These are phyloP conservation scores for Champsocephalus esox DNA, from an alignment of 2,797 vertebrate species.

Conservation along the genomic window DNA sequence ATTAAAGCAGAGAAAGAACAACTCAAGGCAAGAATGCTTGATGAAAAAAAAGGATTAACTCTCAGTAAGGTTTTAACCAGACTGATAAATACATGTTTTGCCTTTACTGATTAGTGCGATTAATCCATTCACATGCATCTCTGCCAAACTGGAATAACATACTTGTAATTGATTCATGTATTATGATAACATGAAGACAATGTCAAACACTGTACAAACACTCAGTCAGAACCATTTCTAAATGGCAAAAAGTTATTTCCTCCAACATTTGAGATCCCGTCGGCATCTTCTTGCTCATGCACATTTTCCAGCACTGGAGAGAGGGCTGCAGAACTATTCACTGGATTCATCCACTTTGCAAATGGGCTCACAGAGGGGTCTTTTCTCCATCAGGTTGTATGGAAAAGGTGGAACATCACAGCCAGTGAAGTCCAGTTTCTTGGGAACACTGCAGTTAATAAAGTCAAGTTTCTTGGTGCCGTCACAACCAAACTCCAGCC, in stretches of 20 bases:
- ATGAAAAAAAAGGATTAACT: conserved; percentile 30
- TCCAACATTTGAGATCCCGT: conserved; percentile 40
- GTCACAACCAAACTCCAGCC: conserved; percentile 86
- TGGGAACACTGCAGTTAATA: conserved; percentile 70
- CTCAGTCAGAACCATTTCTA: conserved; percentile 50
- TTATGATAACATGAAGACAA: conserved; percentile 66
- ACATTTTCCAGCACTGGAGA: conserved; percentile 29
- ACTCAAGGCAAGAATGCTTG: conserved; percentile 29
- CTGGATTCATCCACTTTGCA: conserved; percentile 89
- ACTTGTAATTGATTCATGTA: conserved; percentile 68
- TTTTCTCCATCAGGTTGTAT: conserved; percentile 93
- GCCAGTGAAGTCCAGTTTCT: conserved; percentile 86
- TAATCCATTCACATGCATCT: conserved; percentile 76
- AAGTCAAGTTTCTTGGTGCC: conserved; percentile 75
- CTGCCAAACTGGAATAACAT: conserved; percentile 71
- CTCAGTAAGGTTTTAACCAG: conserved; percentile 51
- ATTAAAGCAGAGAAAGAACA: conserved; percentile 49
- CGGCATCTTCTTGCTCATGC: conserved; percentile 59
- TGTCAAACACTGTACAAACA: conserved; percentile 66
- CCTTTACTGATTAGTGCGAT: conserved; percentile 65
- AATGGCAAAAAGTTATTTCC: conserved; percentile 53
- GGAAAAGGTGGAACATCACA: conserved; percentile 92
- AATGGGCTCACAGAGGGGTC: conserved; percentile 90
- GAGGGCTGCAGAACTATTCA: conserved; percentile 75
- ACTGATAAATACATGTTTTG: conserved; percentile 66